Percentiles rank a stretch among this genome's conserved stretches.
Evolutionary conservation across 2,797 vertebrate genomes (phyloP).

Genomic region (Clarias platycephalus): DNA sequence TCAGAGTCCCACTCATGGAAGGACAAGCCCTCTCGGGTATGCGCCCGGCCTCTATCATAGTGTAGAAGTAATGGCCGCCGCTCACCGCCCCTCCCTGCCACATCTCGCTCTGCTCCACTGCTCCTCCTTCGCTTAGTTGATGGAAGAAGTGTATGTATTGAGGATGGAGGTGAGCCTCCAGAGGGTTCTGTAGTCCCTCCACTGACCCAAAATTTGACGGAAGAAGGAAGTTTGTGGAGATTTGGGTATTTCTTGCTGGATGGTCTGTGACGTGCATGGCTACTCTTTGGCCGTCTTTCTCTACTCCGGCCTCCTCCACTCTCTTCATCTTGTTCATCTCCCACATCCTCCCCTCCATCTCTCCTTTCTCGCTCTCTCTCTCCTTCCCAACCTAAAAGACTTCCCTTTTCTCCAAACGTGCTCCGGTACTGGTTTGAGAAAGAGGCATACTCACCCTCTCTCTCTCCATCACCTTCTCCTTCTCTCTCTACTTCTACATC

Average conservation of each 20-base stretch:
- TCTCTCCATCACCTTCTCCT: constrained; percentile 71
- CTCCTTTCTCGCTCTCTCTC: constrained; percentile 72
- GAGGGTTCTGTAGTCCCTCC: constrained; percentile 68
- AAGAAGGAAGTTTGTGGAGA: constrained; percentile 78
- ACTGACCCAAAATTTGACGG: constrained; percentile 80
- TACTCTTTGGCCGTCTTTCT: constrained; percentile 70
- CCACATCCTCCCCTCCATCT: constrained; percentile 58
- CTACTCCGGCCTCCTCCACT: constrained; percentile 71
- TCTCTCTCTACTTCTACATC: constrained; percentile 75
- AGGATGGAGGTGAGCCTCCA: constrained; percentile 65
- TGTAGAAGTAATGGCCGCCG: constrained; percentile 75
- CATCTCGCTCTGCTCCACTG: constrained; percentile 69
- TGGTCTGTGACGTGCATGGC: constrained; percentile 67
- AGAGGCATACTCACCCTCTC: constrained; percentile 75
- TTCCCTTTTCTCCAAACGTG: constrained; percentile 74
- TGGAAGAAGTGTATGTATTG: constrained; percentile 73
- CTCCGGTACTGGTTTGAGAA: constrained; percentile 74
- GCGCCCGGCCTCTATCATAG: constrained; percentile 76
- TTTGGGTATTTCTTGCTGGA: constrained; percentile 76
- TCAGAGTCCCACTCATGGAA: constrained; percentile 82
- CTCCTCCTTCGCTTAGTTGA: constrained; percentile 73
- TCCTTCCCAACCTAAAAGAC: constrained; percentile 74
- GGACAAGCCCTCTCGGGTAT: constrained; percentile 76
- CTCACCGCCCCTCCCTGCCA: constrained; percentile 70
- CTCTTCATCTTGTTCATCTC: constrained; percentile 72